These are phyloP conservation scores for Ectemnius lituratus DNA, from an alignment of 2,888 invertebrate genomes.

Conservation along the genomic window DNA sequence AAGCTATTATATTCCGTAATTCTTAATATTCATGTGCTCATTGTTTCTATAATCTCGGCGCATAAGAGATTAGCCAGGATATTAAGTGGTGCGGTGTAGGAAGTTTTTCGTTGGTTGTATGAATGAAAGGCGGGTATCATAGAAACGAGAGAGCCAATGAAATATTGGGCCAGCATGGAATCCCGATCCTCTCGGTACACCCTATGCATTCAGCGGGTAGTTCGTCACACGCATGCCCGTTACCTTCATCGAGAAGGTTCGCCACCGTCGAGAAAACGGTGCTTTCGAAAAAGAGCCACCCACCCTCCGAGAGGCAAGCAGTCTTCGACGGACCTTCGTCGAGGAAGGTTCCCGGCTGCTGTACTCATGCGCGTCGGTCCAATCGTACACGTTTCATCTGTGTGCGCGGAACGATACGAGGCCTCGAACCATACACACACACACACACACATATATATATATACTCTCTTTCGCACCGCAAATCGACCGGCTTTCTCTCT, in stretches of 20 bases:
- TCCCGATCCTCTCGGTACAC: conserved; percentile 50
- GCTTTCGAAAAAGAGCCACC: conserved; percentile 57
- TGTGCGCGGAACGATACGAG: conserved; percentile 1
- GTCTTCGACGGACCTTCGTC: conserved; percentile 61
- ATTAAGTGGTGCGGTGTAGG: no score
- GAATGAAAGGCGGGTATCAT: not conserved
- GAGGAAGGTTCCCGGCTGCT: conserved; percentile 40
- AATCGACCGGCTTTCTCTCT: not conserved
- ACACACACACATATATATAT: not conserved
- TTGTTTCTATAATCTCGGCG: no score
- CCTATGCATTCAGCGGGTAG: conserved; percentile 54
- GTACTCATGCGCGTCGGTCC: conserved; percentile 12
- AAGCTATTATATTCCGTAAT: no score
- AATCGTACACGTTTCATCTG: conserved; percentile 9
- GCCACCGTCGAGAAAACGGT: conserved; percentile 59
- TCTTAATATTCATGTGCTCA: no score
- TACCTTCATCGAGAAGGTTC: conserved; percentile 59
- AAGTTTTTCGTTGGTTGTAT: not conserved
- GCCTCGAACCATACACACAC: no score
- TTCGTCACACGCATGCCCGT: conserved; percentile 64
- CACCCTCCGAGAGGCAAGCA: conserved; percentile 41
- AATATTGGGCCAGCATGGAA: not conserved
- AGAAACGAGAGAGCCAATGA: no score
- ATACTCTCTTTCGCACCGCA: not conserved
- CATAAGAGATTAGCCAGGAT: no score